Percentiles rank a stretch among this genome's conserved stretches.
phyloP scores from a whole-genome alignment of 2,113 vertebrate genomes.

The Pholis gunnellus region DNA sequence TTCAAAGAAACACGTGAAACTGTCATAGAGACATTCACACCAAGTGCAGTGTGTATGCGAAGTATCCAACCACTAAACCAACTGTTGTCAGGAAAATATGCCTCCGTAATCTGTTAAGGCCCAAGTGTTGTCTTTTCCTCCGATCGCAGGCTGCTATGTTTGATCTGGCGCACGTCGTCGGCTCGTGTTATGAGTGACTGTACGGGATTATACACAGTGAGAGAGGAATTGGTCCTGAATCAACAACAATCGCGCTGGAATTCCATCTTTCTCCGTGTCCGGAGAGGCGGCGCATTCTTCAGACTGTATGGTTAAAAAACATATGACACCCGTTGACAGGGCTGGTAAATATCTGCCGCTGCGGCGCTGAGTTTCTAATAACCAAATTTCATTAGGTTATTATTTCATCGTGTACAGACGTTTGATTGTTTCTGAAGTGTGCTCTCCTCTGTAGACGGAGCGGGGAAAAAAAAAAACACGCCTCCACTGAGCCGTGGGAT shows the following conservation, averaged over 20 bases:
- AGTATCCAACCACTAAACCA: conserved; percentile 45
- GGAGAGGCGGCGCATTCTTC: conserved; percentile 52
- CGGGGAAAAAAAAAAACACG: conserved; percentile 19
- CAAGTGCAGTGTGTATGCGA: not conserved
- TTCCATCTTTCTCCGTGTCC: conserved; percentile 41
- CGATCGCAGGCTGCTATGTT: conserved; percentile 56
- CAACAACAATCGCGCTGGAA: conserved; percentile 70
- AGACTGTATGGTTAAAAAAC: conserved; percentile 16
- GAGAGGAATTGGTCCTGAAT: conserved; percentile 64
- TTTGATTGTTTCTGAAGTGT: conserved; percentile 56
- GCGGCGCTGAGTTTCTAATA: conserved; percentile 5
- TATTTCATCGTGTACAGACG: conserved; percentile 27
- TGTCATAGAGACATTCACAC: not conserved
- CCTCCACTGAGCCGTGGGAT: conserved; percentile 64
- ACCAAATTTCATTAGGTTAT: conserved; percentile 23
- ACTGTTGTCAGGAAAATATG: conserved; percentile 48
- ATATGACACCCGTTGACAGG: conserved; percentile 56
- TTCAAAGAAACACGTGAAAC: not conserved
- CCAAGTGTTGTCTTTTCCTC: conserved; percentile 45
- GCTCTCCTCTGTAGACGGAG: conserved; percentile 39
- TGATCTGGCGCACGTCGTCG: conserved; percentile 62
- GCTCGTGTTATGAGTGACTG: conserved; percentile 42
- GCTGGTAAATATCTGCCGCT: conserved; percentile 17
- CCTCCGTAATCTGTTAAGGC: conserved; percentile 41
- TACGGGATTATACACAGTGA: conserved; percentile 53